phyloP scores from a whole-genome alignment of 2,797 vertebrate species.

The Falco berigora region DNA sequence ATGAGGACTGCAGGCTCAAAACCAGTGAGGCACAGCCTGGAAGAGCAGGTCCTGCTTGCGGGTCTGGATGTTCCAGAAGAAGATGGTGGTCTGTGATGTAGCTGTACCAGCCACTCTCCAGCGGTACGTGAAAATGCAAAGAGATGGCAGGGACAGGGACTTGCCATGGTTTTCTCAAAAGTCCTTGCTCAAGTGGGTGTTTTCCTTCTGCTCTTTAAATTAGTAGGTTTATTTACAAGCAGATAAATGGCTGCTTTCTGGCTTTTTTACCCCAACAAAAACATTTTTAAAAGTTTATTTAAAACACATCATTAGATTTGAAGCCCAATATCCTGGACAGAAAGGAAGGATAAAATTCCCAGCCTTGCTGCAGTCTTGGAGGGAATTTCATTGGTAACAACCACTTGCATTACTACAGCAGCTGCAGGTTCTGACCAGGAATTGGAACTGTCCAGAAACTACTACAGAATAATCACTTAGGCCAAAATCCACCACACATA shows the following conservation, averaged over 20 bases:
- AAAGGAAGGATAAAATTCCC: neutral
- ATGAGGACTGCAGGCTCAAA: neutral
- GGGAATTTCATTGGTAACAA: neutral
- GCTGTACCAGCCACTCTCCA: too few relatives aligned
- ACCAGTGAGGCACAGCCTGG: neutral
- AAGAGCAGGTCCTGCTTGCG: neutral
- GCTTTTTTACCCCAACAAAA: neutral
- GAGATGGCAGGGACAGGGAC: neutral
- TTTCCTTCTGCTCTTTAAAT: neutral
- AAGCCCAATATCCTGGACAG: neutral
- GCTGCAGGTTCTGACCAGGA: neutral
- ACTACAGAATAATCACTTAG: neutral
- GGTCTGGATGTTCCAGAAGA: neutral
- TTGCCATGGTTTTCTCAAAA: neutral
- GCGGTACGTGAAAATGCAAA: neutral
- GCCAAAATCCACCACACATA: neutral
- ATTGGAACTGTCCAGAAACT: neutral
- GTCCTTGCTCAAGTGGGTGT: neutral
- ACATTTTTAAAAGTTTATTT: neutral
- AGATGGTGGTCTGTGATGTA: rapidly evolving
- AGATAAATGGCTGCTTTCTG: neutral
- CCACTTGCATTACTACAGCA: neutral
- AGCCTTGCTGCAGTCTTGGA: neutral
- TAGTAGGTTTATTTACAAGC: neutral
- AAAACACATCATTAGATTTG: rapidly evolving